A percentile compares a stretch with the other conserved stretches of the same genome.
Conservation (phyloP, 2,888 invertebrate species). For the Agapostemon virescens region DNA sequence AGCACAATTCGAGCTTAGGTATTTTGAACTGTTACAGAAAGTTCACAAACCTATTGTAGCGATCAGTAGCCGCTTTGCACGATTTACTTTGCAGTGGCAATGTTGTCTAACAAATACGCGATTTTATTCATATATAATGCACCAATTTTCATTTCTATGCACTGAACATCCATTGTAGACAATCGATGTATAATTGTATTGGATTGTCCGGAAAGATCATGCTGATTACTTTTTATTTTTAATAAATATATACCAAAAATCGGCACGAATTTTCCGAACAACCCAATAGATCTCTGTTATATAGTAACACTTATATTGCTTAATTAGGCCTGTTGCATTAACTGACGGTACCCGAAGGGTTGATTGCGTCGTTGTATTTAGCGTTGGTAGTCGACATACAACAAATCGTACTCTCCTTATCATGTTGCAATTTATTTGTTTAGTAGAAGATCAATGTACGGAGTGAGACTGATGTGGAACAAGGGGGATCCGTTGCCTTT, state of each 20-base stretch:
- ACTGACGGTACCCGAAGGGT: neutral
- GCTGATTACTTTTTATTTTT: too few relatives aligned
- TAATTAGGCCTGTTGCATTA: neutral
- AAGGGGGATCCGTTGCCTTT: conserved; percentile 86
- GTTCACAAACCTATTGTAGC: neutral
- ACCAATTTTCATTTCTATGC: neutral
- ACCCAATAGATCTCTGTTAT: too few relatives aligned
- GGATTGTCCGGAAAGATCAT: too few relatives aligned
- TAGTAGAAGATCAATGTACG: conserved; percentile 88
- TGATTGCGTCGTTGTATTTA: neutral
- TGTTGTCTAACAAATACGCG: neutral
- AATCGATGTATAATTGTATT: neutral
- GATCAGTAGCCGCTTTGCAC: neutral
- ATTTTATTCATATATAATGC: neutral
- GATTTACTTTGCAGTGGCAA: neutral
- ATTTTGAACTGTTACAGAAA: conserved; percentile 62
- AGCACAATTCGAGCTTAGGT: conserved; percentile 85
- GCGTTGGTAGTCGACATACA: neutral
- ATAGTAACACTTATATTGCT: neutral
- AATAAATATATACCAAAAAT: too few relatives aligned
- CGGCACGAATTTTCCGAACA: too few relatives aligned
- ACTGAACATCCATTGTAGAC: neutral
- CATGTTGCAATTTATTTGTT: conserved; percentile 23
- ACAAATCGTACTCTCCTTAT: neutral
- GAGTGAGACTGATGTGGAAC: conserved; percentile 90